These are phyloP conservation scores for Barypeithes pellucidus DNA, from an alignment of 2,888 invertebrate species.

Conservation along the genomic window DNA sequence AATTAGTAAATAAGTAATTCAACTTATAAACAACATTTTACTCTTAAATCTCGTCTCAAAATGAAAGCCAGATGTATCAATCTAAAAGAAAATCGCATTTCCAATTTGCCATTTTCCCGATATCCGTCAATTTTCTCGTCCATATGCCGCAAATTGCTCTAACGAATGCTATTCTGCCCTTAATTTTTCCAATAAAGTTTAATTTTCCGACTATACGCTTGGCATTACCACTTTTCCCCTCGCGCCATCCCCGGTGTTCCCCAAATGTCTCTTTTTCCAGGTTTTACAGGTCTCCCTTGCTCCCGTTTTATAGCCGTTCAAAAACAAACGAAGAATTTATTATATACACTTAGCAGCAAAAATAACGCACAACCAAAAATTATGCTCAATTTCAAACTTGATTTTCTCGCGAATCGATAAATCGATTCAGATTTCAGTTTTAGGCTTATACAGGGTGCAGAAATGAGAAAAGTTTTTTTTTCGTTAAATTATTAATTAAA, in stretches of 20 bases:
- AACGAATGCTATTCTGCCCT: slow-evolving; percentile 67
- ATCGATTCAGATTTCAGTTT: too few species aligned
- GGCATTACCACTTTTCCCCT: slow-evolving; percentile 16
- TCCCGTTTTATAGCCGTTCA: background rate
- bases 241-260: background rate
- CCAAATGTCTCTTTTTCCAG: background rate
- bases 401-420: too few species aligned
- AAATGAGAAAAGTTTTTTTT: too few species aligned
- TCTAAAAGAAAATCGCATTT: slow-evolving; percentile 41
- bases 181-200: slow-evolving; percentile 68
- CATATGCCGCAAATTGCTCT: slow-evolving; percentile 67
- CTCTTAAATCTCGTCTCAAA: background rate
- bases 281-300: background rate
- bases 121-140: slow-evolving; percentile 54
- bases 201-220: slow-evolving; percentile 63
- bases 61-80: slow-evolving; percentile 37
- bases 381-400: too few species aligned
- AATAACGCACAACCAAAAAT: too few species aligned
- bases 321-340: too few species aligned
- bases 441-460: too few species aligned
- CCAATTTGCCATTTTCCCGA: slow-evolving; percentile 42
- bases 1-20: too few species aligned
- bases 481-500: too few species aligned
- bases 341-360: too few species aligned
- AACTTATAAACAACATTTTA: too few species aligned